A percentile compares a stretch with the other conserved stretches of the same genome.
Conservation (phyloP, 1,140 invertebrate genomes). For the Anoplolepis gracilipes region DNA sequence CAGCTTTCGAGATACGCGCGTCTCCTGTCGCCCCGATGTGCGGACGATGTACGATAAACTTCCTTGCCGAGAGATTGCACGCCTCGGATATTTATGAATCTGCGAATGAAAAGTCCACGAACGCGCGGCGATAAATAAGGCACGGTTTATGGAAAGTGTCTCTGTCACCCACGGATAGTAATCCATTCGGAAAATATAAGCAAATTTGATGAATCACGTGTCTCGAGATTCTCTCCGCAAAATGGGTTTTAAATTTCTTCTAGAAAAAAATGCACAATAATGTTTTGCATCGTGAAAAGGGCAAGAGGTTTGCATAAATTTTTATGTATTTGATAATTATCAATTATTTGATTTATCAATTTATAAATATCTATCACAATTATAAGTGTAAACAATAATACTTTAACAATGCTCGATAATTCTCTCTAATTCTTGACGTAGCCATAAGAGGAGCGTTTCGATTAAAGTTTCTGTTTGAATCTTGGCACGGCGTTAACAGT, state of each 20-base stretch:
- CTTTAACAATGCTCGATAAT: not conserved
- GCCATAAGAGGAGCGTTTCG: not conserved
- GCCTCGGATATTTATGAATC: slow-evolving; percentile 66
- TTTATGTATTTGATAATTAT: not conserved
- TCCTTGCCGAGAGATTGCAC: slow-evolving; percentile 41
- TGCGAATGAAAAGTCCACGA: slow-evolving; percentile 34
- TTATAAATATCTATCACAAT: not conserved
- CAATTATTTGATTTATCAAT: not conserved
- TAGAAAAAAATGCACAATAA: not conserved
- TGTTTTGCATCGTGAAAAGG: not conserved
- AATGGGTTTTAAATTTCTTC: not conserved
- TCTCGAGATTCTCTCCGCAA: not conserved
- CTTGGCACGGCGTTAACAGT: slow-evolving; percentile 20
- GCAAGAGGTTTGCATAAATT: not conserved
- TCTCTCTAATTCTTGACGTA: not conserved
- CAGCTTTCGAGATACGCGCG: slow-evolving; percentile 63
- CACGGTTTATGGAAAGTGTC: slow-evolving; percentile 2
- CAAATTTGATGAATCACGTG: not conserved
- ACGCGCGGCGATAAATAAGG: slow-evolving; percentile 15
- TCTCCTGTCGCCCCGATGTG: slow-evolving; percentile 46
- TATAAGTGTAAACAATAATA: not conserved
- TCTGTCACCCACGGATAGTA: not conserved
- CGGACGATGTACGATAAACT: slow-evolving; percentile 38
- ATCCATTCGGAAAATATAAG: not conserved
- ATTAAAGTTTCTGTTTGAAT: slow-evolving; percentile 17